Evolutionary conservation across 2,797 vertebrate genomes (phyloP).

Genomic region (Kryptopterus vitreolus): DNA sequence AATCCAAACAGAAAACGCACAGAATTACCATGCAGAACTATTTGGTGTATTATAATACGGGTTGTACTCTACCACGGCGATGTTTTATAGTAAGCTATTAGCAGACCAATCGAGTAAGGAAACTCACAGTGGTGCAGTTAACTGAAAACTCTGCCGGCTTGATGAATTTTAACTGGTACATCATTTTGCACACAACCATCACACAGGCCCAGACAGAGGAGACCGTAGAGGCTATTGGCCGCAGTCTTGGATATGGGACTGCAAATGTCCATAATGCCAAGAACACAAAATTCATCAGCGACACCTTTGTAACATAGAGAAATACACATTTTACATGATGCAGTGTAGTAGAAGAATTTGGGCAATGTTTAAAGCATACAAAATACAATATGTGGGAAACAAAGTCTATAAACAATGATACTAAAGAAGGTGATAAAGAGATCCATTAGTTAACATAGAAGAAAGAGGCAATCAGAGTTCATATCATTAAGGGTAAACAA

Average conservation of each 20-base stretch:
- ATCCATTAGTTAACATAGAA: background rate
- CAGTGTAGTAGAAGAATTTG: background rate
- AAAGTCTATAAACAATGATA: background rate
- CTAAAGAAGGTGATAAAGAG: background rate
- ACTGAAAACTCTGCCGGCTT: slow-evolving; percentile 73
- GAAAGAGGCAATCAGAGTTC: background rate
- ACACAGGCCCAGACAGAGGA: slow-evolving; percentile 77
- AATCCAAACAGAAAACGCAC: background rate
- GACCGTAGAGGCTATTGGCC: slow-evolving; percentile 67
- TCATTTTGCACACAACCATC: slow-evolving; percentile 80
- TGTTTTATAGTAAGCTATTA: background rate
- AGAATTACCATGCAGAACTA: background rate
- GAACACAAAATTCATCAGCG: slow-evolving; percentile 77
- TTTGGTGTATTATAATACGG: background rate
- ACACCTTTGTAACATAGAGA: slow-evolving; percentile 67
- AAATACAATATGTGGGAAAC: background rate
- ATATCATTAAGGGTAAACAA: background rate
- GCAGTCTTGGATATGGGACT: slow-evolving; percentile 70
- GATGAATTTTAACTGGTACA: slow-evolving; percentile 80
- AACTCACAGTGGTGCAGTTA: slow-evolving; percentile 77
- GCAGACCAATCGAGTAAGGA: background rate
- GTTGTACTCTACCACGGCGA: background rate
- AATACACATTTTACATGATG: background rate
- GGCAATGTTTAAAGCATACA: background rate
- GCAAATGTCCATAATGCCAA: slow-evolving; percentile 76